These are phyloP conservation scores for Cotesia chilonis DNA, from an alignment of 1,140 invertebrate genomes.

Conservation along the genomic window DNA sequence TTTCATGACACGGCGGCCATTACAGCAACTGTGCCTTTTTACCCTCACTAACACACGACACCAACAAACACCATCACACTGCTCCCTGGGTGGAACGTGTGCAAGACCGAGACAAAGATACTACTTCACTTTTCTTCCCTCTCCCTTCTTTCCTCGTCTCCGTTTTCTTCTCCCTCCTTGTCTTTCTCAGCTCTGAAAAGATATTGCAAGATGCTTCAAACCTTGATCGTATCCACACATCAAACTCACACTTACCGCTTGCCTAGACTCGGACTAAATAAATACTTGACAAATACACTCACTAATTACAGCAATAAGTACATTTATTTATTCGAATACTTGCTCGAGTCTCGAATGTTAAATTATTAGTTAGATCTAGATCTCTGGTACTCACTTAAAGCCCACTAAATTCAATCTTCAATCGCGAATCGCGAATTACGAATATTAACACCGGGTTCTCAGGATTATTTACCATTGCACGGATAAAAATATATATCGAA, in stretches of 20 bases:
- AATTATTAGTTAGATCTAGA: not conserved
- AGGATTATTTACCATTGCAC: not conserved
- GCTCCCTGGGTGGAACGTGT: no score
- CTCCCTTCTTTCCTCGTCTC: no score
- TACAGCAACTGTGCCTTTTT: slow-evolving; percentile 69
- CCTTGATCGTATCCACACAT: not conserved
- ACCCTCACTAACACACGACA: slow-evolving; percentile 34
- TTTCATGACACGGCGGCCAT: slow-evolving; percentile 78
- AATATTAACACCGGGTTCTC: slow-evolving; percentile 9
- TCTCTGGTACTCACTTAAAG: not conserved
- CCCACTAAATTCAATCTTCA: not conserved
- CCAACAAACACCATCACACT: no score
- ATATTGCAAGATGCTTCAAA: slow-evolving; percentile 8
- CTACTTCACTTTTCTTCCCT: no score
- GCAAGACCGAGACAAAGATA: no score
- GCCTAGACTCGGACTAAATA: no score
- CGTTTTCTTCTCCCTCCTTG: no score
- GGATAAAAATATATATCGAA: not conserved
- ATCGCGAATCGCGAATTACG: not conserved
- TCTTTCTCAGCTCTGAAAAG: not conserved
- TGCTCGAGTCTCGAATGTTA: no score
- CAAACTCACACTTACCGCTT: not conserved
- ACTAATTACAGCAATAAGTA: not conserved
- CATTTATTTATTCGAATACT: not conserved
- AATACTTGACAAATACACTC: no score